phyloP scores from a whole-genome alignment of 2,888 invertebrate genomes.

The Trissolcus brochymenae region DNA sequence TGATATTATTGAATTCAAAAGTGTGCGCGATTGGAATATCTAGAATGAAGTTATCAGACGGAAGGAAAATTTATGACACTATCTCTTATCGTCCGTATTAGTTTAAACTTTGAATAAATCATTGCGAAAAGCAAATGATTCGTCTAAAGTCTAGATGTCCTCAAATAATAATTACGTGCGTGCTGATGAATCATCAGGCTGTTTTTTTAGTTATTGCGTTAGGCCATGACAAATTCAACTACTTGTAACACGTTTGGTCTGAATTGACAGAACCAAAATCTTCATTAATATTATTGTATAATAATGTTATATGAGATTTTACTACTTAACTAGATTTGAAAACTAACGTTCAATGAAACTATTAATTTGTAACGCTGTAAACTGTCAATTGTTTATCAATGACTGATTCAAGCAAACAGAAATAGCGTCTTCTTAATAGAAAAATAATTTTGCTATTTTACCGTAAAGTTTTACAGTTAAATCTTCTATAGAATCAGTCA shows the following conservation, averaged over 20 bases:
- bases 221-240: constrained; percentile 43
- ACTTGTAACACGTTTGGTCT: constrained; percentile 41
- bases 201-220: constrained; percentile 26
- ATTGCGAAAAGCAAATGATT: not conserved
- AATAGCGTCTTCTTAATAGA: not conserved
- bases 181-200: constrained; percentile 19
- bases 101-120: too few species aligned
- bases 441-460: constrained; percentile 8
- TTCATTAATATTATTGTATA: not conserved
- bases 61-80: too few species aligned
- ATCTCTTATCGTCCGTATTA: too few species aligned
- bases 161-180: not conserved
- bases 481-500: constrained; percentile 8
- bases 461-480: not conserved
- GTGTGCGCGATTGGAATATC: too few species aligned
- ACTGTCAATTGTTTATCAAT: too few species aligned
- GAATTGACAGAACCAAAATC: constrained; percentile 23
- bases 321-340: not conserved
- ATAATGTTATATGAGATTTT: constrained; percentile 1
- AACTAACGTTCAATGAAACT: too few species aligned
- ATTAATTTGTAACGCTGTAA: too few species aligned
- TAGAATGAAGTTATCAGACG: too few species aligned
- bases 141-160: not conserved
- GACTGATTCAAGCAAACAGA: too few species aligned
- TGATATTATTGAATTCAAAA: too few species aligned